phyloP scores from a whole-genome alignment of 1,140 invertebrate species.

The Neotoxoptera formosana region DNA sequence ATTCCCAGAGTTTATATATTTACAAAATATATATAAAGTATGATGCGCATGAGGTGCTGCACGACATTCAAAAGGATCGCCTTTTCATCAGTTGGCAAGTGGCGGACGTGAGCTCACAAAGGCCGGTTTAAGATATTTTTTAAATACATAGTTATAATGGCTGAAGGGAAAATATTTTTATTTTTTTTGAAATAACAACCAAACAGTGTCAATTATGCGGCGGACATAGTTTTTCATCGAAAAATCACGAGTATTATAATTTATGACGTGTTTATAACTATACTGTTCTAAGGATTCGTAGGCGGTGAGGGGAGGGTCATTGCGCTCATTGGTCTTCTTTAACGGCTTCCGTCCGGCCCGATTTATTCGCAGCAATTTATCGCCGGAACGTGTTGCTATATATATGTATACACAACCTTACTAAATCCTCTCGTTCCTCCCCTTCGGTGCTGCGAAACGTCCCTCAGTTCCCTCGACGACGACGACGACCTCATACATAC shows the following conservation, averaged over 20 bases:
- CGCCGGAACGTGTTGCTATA: not conserved
- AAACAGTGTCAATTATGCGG: conserved; percentile 3
- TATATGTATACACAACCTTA: not conserved
- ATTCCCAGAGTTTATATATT: no score
- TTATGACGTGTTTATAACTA: not conserved
- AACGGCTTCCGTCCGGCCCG: conserved; percentile 33
- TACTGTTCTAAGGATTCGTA: not conserved
- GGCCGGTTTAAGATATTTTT: not conserved
- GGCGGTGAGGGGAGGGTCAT: not conserved
- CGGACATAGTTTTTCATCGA: not conserved
- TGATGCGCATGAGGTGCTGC: no score
- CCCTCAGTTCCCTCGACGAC: not conserved
- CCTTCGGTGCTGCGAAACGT: not conserved
- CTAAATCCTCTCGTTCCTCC: not conserved
- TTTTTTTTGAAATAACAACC: not conserved
- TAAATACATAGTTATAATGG: not conserved
- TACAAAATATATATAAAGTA: no score
- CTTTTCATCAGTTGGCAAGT: no score
- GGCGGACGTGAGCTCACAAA: not conserved
- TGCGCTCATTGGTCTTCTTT: conserved; percentile 34
- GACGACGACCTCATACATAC: not conserved
- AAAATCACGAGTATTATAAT: not conserved
- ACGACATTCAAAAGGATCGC: no score
- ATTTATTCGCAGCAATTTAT: conserved; percentile 44
- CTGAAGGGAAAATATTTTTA: not conserved